Evolutionary conservation across 2,797 vertebrate species (phyloP).

Genomic region (Myotis pilosus): DNA sequence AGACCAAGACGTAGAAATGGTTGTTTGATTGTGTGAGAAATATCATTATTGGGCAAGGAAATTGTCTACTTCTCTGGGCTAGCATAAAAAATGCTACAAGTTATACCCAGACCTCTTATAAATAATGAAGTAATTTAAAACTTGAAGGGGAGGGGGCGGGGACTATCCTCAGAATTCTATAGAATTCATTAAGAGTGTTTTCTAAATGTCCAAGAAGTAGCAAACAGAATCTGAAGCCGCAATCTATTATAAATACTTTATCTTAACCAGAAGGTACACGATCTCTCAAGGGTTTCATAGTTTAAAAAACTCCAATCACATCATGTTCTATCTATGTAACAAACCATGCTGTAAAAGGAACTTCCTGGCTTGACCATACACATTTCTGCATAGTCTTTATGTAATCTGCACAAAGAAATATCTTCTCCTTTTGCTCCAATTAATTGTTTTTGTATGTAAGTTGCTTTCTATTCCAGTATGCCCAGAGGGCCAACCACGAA

Average conservation of each 20-base stretch:
- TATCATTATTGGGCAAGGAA: slow-evolving; percentile 71
- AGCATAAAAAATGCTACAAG: slow-evolving; percentile 72
- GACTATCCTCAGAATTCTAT: slow-evolving; percentile 77
- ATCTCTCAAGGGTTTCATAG: slow-evolving; percentile 88
- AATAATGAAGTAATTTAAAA: slow-evolving; percentile 71
- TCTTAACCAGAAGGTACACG: slow-evolving; percentile 85
- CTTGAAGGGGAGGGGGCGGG: neutral
- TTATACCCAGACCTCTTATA: slow-evolving; percentile 71
- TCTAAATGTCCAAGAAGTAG: slow-evolving; percentile 72
- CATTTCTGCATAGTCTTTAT: slow-evolving; percentile 83
- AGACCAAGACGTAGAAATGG: slow-evolving; percentile 96
- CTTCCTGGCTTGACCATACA: slow-evolving; percentile 80
- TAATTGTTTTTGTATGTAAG: slow-evolving; percentile 98
- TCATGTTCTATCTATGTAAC: slow-evolving; percentile 69
- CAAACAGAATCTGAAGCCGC: slow-evolving; percentile 69
- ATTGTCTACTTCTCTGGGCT: slow-evolving; percentile 81
- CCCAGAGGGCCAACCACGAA: slow-evolving; percentile 93
- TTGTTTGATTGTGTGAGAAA: slow-evolving; percentile 94
- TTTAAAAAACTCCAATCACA: slow-evolving; percentile 85
- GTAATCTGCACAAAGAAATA: slow-evolving; percentile 83
- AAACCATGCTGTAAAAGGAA: slow-evolving; percentile 76
- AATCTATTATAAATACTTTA: slow-evolving; percentile 82
- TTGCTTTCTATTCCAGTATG: slow-evolving; percentile 95
- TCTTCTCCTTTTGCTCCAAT: slow-evolving; percentile 79
- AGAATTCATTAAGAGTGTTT: slow-evolving; percentile 72